Evolutionary conservation across 2,888 invertebrate genomes (phyloP), one percentile per base, ranked within the genome.

Genomic region (Epicampocera succincta): DNA sequence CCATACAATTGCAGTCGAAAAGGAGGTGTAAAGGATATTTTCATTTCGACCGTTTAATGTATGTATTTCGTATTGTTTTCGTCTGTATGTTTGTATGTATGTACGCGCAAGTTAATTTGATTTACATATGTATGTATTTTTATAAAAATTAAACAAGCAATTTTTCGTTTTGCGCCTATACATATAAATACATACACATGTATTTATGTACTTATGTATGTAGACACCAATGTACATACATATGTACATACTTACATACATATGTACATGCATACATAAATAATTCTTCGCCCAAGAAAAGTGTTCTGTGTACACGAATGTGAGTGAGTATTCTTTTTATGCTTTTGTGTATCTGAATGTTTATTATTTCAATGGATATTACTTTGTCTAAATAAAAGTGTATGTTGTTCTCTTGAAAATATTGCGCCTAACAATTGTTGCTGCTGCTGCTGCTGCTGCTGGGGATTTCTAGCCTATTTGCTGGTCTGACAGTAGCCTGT

Each of bases 401-500:
- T 54, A 40, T 60, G 38, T 61, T 46, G 42, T 74, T 82, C 82
- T 82, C 82, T 82, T 73, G 25, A 60, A 66, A 78, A 76, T 60
- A 63, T 76, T 77, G 68, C 77, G 77, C 73, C 80, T 83, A 80
- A 79, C 54, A 74, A 66, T 56, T 73, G 73, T 68, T 75, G 71
- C 48, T 65, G 66, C 61, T 61, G 50, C 66, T 75, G 71, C 48
- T 65, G 66, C 61, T 61, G 50, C 66, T 66, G 48, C 75, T 60
- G 81, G 78, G 82, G 60, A 61, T 78, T 78, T 74, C 60, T 77
- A 69, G 83, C 80, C 80, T 77, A 77, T 77, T 80, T 60, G 72
- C 60, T 77, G 17, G 73, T 73, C 73, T 80, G 73, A 66, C 73
- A 77, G 76, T 77, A 74, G 83, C 69, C 73, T 80, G 75, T 75